Evolutionary conservation across 2,797 vertebrate genomes (phyloP).

Genomic region (Parotocinclus haroldoi): DNA sequence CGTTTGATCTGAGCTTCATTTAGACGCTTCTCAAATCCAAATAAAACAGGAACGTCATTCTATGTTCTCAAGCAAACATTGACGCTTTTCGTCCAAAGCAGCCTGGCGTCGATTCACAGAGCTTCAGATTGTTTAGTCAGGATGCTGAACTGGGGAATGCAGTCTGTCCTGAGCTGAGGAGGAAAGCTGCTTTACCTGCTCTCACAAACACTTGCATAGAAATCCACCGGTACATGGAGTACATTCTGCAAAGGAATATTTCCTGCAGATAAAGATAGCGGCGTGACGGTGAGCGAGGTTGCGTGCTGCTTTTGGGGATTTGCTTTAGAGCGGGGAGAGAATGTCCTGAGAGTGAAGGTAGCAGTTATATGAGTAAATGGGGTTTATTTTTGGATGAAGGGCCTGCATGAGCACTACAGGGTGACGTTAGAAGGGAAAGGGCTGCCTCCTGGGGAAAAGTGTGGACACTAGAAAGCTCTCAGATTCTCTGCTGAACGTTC

Average conservation of each 20-base stretch:
- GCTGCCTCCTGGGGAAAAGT: slow-evolving; percentile 46
- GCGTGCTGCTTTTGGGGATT: slow-evolving; percentile 56
- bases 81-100: background rate
- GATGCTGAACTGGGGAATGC: no score
- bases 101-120: no score
- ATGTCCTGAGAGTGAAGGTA: slow-evolving; percentile 65
- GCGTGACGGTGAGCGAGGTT: slow-evolving; percentile 8
- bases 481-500: no score
- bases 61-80: background rate
- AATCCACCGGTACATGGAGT: no score
- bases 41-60: background rate
- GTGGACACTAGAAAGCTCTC: slow-evolving; percentile 55
- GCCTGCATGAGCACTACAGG: slow-evolving; percentile 59
- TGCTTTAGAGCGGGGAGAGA: slow-evolving; percentile 57
- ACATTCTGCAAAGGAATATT: slow-evolving; percentile 11
- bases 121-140: no score
- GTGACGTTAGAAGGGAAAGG: slow-evolving; percentile 43
- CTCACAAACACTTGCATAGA: no score
- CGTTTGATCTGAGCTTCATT: background rate
- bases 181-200: no score
- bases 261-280: slow-evolving; percentile 13
- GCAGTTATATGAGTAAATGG: slow-evolving; percentile 72
- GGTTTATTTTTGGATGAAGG: slow-evolving; percentile 64
- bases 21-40: background rate
- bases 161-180: no score